Evolutionary conservation across 2,797 vertebrate genomes (phyloP).

Genomic region (Tamandua tetradactyla): DNA sequence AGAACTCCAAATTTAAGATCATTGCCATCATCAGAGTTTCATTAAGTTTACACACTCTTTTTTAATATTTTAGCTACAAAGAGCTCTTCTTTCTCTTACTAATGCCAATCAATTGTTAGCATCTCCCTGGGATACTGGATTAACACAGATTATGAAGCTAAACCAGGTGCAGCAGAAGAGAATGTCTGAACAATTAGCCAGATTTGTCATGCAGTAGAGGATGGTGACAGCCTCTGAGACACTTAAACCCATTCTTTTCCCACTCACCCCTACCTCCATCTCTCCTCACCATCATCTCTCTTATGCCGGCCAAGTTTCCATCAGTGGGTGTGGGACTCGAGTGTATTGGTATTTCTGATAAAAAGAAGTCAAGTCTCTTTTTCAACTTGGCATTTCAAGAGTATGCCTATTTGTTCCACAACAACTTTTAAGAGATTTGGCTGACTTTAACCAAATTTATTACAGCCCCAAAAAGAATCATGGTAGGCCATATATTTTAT

Average conservation of each 20-base stretch:
- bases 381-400: background rate
- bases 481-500: background rate
- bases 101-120: background rate
- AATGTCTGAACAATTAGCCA: background rate
- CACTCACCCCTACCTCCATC: background rate
- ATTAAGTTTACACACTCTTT: background rate
- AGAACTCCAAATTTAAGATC: background rate
- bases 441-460: slow-evolving; percentile 23
- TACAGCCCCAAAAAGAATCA: slow-evolving; percentile 4
- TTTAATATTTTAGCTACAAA: slow-evolving; percentile 7
- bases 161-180: background rate
- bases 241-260: background rate
- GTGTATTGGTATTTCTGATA: background rate
- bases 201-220: background rate
- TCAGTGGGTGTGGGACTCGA: background rate
- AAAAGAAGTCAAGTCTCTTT: background rate
- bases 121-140: background rate
- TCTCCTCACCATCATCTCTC: background rate
- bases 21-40: background rate
- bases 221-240: background rate
- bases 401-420: background rate
- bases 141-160: background rate
- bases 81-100: background rate
- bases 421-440: slow-evolving; percentile 18
- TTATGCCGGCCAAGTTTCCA: background rate